Base-by-base conservation (phyloP, 2,797 vertebrate species). In the Bradypodion pumilum region DNA sequence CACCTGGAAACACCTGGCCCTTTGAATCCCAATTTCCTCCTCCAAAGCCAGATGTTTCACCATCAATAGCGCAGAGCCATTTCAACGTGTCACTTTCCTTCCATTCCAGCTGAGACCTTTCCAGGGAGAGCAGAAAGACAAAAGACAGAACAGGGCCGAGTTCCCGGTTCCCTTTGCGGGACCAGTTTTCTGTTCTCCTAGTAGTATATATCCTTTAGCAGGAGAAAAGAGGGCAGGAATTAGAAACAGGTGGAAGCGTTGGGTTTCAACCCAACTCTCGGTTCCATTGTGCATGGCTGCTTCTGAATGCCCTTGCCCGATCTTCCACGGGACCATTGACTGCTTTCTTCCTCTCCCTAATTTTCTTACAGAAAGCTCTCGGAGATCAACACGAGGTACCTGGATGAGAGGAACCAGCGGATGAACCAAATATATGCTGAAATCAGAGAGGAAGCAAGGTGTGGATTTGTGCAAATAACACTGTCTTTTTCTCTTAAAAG, bases 381-480 rank as follows among this genome's bases (percentile, higher is more conserved):
- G 87, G 95, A 97, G 87, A 52, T 97, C 40, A 97, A 98, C 91
- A 96, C 75, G 5, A 95, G 91, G 87, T 97, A 96, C 91, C 97
- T 98, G 97, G 97, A 97, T 7, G 95, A 98, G 86, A 98, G 97
- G 89, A 97, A 98, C 78, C 86, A 94, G 78, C 78, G 91, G 84
- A 97, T 98, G 87, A 96, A 92, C 4, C 92, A 97, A 86, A 96
- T 98, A 87, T 98, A 98, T 92, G 97, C 97, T 0, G 95, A 97
- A 19, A 95, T 95, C 49, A 97, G 97, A 94, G 96, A 97, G 74
- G 93, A 94, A 84, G 97, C 97, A 88, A 97, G 96, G 98, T 98
- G 87, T 93, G 94, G 68, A 7, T 59, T 19, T 42, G 15, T 69
- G 42, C 2, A 1, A 9, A 27, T 4, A 32, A 3, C 15, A 0